Conservation (phyloP, 2,113 vertebrate genomes). For the Merops nubicus region DNA sequence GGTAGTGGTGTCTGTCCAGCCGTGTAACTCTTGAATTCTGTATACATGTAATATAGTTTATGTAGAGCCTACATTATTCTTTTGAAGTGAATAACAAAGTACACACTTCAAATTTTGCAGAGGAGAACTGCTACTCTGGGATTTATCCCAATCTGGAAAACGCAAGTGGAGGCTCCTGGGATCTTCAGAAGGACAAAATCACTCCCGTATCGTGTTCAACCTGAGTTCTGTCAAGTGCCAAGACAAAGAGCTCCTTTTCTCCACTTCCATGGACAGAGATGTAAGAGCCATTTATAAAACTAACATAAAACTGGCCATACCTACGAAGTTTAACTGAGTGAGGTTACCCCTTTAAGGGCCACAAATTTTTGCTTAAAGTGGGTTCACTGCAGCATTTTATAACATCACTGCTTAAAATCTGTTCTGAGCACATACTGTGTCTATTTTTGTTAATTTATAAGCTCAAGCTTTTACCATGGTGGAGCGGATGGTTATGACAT, state of each 20-base stretch:
- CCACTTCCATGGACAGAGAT: conserved; percentile 96
- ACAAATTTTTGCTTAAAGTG: not conserved
- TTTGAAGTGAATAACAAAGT: not conserved
- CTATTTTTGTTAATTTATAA: not conserved
- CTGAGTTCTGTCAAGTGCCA: conserved; percentile 78
- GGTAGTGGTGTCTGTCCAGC: not conserved
- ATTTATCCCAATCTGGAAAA: conserved; percentile 85
- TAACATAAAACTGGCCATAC: not conserved
- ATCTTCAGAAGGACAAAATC: conserved; percentile 88
- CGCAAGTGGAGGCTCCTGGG: conserved; percentile 87
- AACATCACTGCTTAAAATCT: not conserved
- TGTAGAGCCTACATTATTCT: not conserved
- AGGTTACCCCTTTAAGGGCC: not conserved
- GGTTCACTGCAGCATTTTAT: not conserved
- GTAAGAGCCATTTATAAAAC: conserved; percentile 69
- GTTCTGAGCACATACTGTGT: not conserved
- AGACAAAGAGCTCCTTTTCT: conserved; percentile 85
- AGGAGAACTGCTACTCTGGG: conserved; percentile 92
- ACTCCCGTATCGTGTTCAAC: conserved; percentile 93
- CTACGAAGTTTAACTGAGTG: not conserved
- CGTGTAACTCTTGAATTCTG: not conserved
- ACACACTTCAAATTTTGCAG: conserved; percentile 62
- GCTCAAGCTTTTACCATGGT: not conserved
- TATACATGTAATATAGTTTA: fast-evolving
- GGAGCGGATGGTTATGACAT: not conserved